Percentiles rank a stretch among this genome's conserved stretches.
Evolutionary conservation across 2,888 invertebrate species (phyloP).

Genomic region (Zelleria hepariella): DNA sequence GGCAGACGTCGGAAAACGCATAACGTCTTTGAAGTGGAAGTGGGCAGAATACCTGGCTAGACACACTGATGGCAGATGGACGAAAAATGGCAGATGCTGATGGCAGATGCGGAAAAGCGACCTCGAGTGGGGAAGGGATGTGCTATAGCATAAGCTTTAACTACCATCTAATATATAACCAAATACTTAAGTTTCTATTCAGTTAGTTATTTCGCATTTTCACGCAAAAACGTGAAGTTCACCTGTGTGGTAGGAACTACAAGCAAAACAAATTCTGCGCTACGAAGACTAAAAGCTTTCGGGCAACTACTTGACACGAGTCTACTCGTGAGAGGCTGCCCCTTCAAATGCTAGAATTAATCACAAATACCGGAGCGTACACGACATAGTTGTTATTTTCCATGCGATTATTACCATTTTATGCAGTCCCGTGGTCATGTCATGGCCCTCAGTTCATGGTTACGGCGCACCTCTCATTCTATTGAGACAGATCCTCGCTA

Average conservation of each 20-base stretch:
- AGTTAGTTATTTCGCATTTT: too few relatives aligned
- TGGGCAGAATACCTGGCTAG: too few relatives aligned
- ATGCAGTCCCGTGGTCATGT: slow-evolving; percentile 2
- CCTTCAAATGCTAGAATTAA: background rate
- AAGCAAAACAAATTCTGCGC: background rate
- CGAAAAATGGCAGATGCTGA: too few relatives aligned
- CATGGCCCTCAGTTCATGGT: slow-evolving; percentile 13
- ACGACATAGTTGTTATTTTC: slow-evolving; percentile 4
- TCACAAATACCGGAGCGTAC: background rate
- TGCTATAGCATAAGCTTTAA: too few relatives aligned
- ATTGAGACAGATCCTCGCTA: background rate
- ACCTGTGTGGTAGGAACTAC: too few relatives aligned
- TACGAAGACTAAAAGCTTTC: background rate
- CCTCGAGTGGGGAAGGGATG: too few relatives aligned
- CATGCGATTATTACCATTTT: slow-evolving; percentile 4
- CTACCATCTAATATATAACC: too few relatives aligned
- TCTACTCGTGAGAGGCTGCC: background rate
- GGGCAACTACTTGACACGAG: background rate
- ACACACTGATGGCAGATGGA: too few relatives aligned
- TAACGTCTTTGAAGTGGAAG: too few relatives aligned
- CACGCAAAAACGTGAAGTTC: background rate
- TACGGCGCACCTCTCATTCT: slow-evolving; percentile 1
- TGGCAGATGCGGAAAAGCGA: too few relatives aligned
- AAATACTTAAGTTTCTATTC: too few relatives aligned
- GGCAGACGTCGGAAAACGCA: too few relatives aligned